Conservation (phyloP, 2,888 invertebrate species). For the Nomada lathburiana region DNA sequence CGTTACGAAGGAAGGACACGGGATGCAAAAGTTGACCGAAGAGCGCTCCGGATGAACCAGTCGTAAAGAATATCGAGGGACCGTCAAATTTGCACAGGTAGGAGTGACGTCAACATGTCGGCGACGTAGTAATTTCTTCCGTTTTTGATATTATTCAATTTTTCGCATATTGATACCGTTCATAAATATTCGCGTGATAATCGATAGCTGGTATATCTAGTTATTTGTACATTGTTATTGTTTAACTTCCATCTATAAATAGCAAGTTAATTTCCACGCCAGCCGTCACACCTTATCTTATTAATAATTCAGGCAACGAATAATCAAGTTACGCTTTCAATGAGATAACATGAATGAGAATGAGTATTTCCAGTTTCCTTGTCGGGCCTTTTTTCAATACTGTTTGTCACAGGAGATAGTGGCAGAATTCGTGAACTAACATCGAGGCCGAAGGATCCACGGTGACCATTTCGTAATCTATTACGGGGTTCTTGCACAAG, state of each 20-base stretch:
- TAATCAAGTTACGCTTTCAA: no score
- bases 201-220: no score
- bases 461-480: conserved; percentile 29
- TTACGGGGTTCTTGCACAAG: conserved; percentile 37
- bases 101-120: no score
- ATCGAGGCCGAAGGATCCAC: conserved; percentile 7
- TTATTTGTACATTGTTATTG: no score
- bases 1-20: not conserved
- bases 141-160: not conserved
- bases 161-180: no score
- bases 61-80: not conserved
- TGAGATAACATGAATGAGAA: not conserved
- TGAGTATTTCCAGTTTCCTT: not conserved
- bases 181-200: no score
- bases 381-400: not conserved
- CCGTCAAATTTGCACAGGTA: not conserved
- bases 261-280: no score
- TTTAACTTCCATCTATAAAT: no score
- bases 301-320: no score
- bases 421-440: conserved; percentile 2
- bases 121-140: not conserved
- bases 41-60: not conserved
- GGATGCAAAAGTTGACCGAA: not conserved
- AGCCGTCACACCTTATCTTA: no score
- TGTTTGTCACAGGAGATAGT: not conserved